Conservation (phyloP, 2,888 invertebrate species). For the Thelaira solivaga region DNA sequence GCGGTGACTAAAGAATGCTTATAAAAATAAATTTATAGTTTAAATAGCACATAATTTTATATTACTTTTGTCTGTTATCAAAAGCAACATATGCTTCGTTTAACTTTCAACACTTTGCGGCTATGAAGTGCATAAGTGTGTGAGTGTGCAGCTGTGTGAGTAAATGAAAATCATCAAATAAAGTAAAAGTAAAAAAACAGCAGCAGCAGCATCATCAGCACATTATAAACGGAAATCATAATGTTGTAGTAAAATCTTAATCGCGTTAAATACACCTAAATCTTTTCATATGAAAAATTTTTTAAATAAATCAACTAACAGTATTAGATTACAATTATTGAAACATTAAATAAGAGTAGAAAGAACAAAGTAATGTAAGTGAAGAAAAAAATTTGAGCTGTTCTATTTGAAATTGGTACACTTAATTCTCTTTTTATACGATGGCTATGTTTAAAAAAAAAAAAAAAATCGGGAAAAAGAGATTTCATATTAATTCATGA, state of each 20-base stretch:
- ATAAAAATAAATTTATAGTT: conserved; percentile 63
- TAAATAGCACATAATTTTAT: conserved; percentile 67
- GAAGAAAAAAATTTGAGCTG: no score
- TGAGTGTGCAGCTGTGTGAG: no score
- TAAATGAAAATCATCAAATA: neutral
- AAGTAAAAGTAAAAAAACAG: neutral
- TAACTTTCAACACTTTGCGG: conserved; percentile 20
- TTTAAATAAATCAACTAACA: neutral
- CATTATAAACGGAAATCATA: neutral
- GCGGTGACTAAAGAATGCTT: neutral
- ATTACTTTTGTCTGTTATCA: conserved; percentile 46
- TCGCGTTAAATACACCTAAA: neutral
- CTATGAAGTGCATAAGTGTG: neutral
- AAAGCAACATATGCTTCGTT: conserved; percentile 40
- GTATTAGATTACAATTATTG: neutral
- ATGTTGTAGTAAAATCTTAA: neutral
- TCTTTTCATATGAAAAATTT: neutral
- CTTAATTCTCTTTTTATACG: no score
- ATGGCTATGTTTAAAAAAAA: no score
- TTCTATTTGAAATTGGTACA: no score
- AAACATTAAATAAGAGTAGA: no score
- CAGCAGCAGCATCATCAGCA: no score
- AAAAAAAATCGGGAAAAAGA: no score
- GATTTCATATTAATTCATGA: no score
- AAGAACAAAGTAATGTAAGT: no score